Evolutionary conservation across 2,888 invertebrate species (phyloP), one percentile per base, ranked within the genome.

Genomic region (Serrognathus titanus): DNA sequence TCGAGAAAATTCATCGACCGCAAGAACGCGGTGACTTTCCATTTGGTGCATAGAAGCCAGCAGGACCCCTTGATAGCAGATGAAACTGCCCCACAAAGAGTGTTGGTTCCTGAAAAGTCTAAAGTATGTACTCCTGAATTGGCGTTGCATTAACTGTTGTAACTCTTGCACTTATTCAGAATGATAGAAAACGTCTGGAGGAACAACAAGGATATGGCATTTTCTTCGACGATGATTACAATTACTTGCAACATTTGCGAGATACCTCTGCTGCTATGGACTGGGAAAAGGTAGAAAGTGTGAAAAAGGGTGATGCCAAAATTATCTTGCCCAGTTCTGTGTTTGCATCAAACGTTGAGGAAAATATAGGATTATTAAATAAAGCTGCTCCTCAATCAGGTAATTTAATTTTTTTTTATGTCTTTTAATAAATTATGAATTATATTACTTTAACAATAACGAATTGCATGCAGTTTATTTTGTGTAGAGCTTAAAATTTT

Each of bases 221-320:
- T 59, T 93, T 88, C 73, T 97, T 86, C 75, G 96, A 97, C 69
- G 97, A 98, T 78, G 94, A 96, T 66, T 97, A 95, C 75, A 88
- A 98, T 74, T 98, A 98, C 72, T 77, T 97, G 63, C 93, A 97
- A 75, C 96, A 98, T 82, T 81, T 98, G 55, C 85, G 85, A 67
- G 87, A 88, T 60, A 80, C 81, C 0, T 78, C 78, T 64, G 79
- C 80, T 1, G 78, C 80, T 1, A 73, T 83, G 59, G 82, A 84
- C 55, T 80, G 86, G 78, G 82, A 82, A 60, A 66, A 67, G 11
- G 69, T 82, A 69, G 72, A 75, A 20, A 54, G 53, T 31, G 40
- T 38, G 13, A 55, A 60, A 8, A 63, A 62, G 48, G 51, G 67
- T 55, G 9, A 69, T 75, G 73, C 54, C 66, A 74, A 57, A 65